phyloP scores from a whole-genome alignment of 2,888 invertebrate species.

The Cheilosia scutellata region DNA sequence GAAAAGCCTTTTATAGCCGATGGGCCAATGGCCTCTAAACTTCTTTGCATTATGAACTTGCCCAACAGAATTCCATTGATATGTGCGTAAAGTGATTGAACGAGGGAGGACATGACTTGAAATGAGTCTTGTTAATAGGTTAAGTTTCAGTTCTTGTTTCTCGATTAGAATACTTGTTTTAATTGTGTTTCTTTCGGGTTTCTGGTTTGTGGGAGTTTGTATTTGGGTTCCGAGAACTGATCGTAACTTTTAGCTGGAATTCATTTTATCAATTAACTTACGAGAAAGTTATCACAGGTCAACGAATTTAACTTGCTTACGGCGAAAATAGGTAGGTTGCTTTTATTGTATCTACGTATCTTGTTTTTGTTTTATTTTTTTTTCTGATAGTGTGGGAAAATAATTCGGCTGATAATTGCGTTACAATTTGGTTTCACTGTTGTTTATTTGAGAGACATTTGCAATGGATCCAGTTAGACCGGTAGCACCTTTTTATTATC shows the following conservation, averaged over 20 bases:
- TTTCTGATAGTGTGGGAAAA: slow-evolving; percentile 27
- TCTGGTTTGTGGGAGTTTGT: slow-evolving; percentile 38
- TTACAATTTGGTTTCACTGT: slow-evolving; percentile 2
- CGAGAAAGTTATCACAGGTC: slow-evolving; percentile 29
- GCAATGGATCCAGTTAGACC: neutral
- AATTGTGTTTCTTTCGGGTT: neutral
- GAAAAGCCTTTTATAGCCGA: slow-evolving; percentile 23
- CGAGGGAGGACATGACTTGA: neutral
- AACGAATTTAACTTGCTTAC: slow-evolving; percentile 7
- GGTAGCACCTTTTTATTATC: slow-evolving; percentile 1
- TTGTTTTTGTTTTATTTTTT: neutral
- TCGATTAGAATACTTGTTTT: neutral
- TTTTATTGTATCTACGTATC: neutral
- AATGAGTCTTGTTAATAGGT: slow-evolving; percentile 24
- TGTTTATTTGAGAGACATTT: neutral
- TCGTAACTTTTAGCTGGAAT: neutral
- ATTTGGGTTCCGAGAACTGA: slow-evolving; percentile 25
- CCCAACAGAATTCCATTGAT: slow-evolving; percentile 5
- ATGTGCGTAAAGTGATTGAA: neutral
- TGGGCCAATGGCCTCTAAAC: slow-evolving; percentile 27
- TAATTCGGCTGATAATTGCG: slow-evolving; percentile 18
- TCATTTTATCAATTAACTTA: slow-evolving; percentile 40
- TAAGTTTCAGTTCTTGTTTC: slow-evolving; percentile 28
- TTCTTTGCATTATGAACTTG: neutral
- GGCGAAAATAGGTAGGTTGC: neutral